Percentiles rank a stretch among this genome's conserved stretches.
Evolutionary conservation across 2,797 vertebrate genomes (phyloP).

Genomic region (Onychomys leucogaster): DNA sequence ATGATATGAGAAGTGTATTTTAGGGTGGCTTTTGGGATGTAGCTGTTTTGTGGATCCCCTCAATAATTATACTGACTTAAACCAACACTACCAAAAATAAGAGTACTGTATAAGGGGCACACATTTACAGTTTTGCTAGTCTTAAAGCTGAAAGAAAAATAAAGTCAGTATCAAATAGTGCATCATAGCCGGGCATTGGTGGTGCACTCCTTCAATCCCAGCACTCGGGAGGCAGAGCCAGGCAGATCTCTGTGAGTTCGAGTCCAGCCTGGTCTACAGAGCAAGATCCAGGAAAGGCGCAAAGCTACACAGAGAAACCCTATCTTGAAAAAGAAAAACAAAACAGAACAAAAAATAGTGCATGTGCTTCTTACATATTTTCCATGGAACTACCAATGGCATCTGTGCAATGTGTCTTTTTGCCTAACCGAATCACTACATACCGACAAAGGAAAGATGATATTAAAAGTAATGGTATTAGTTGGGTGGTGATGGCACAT

Average conservation of each 20-base stretch:
- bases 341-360: too few relatives aligned
- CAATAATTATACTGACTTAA: slow-evolving; percentile 76
- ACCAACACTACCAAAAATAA: slow-evolving; percentile 75
- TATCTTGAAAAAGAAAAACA: too few relatives aligned
- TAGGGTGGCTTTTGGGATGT: slow-evolving; percentile 77
- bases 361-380: slow-evolving; percentile 80
- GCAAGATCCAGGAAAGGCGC: too few relatives aligned
- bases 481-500: background rate
- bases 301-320: too few relatives aligned
- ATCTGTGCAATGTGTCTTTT: slow-evolving; percentile 86
- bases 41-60: slow-evolving; percentile 74
- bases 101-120: slow-evolving; percentile 71
- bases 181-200: too few relatives aligned
- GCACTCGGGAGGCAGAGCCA: too few relatives aligned
- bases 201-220: too few relatives aligned
- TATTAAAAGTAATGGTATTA: slow-evolving; percentile 86
- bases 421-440: slow-evolving; percentile 85
- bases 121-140: slow-evolving; percentile 84
- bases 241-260: too few relatives aligned
- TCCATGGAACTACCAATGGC: slow-evolving; percentile 80
- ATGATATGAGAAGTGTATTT: slow-evolving; percentile 68
- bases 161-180: slow-evolving; percentile 74
- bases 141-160: slow-evolving; percentile 79
- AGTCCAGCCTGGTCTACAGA: too few relatives aligned
- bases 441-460: slow-evolving; percentile 85